phyloP scores from a whole-genome alignment of 2,113 vertebrate species.

The Setophaga petechia region DNA sequence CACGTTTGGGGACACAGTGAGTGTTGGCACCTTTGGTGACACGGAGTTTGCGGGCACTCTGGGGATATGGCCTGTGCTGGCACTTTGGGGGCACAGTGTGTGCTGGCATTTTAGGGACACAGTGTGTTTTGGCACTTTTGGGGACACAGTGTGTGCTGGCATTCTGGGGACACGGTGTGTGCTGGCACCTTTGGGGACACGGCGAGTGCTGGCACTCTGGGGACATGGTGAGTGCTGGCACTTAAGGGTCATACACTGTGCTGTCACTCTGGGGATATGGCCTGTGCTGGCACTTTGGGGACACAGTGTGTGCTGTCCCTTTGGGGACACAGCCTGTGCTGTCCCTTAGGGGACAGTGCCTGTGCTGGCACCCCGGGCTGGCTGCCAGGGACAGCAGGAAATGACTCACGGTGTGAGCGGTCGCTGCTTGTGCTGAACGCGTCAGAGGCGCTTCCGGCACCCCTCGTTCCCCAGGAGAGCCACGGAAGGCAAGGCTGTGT shows the following conservation, averaged over 20 bases:
- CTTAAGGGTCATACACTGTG: too few species aligned
- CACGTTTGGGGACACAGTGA: too few species aligned
- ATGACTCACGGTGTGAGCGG: background rate
- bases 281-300: fast-evolving
- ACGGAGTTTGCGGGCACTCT: fast-evolving
- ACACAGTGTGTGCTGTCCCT: too few species aligned
- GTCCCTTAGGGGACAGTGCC: fast-evolving
- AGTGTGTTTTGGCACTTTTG: fast-evolving
- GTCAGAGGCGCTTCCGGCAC: background rate
- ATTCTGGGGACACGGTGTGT: too few species aligned
- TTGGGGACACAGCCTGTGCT: too few species aligned
- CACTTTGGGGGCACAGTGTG: fast-evolving
- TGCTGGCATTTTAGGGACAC: too few species aligned
- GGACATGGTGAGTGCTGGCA: too few species aligned
- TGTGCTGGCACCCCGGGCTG: background rate
- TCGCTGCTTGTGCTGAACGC: background rate
- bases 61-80: too few species aligned
- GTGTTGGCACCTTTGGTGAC: background rate
- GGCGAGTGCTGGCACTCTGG: too few species aligned
- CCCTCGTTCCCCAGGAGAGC: background rate
- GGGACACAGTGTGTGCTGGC: too few species aligned
- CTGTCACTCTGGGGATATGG: too few species aligned
- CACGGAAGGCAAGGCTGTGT: background rate
- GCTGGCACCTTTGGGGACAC: too few species aligned
- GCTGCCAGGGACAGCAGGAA: background rate